These are phyloP conservation scores for Myotis vivesi DNA, from an alignment of 2,797 vertebrate species.

Conservation along the genomic window DNA sequence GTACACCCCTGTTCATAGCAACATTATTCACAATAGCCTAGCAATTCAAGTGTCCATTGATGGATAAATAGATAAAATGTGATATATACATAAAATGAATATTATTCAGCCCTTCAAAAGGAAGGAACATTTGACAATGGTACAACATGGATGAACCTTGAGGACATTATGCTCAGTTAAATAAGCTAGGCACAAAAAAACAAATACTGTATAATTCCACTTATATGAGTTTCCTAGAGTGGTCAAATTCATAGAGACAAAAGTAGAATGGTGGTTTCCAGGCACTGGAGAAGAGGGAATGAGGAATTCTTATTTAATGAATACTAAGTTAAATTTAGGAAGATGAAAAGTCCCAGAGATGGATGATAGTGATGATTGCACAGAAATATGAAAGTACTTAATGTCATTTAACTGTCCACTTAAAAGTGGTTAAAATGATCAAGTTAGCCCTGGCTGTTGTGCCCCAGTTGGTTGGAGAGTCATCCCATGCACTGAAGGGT, in stretches of 20 bases:
- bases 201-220: not conserved
- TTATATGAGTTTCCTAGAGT: not conserved
- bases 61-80: not conserved
- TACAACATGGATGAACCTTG: not conserved
- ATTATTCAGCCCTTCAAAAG: not conserved
- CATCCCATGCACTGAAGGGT: too few species aligned
- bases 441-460: not conserved
- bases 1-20: not conserved
- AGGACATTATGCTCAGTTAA: not conserved
- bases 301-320: not conserved
- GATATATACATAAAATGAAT: not conserved
- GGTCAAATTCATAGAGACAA: not conserved
- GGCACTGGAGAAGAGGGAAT: not conserved
- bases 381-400: not conserved
- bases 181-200: not conserved
- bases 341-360: not conserved
- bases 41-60: not conserved
- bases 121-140: not conserved
- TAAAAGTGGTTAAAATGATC: not conserved
- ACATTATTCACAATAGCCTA: not conserved
- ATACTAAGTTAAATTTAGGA: not conserved
- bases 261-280: not conserved
- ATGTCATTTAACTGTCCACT: not conserved
- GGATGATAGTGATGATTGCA: not conserved
- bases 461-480: too few species aligned